phyloP scores from a whole-genome alignment of 2,888 invertebrate genomes.

The Geotrupes spiniger region DNA sequence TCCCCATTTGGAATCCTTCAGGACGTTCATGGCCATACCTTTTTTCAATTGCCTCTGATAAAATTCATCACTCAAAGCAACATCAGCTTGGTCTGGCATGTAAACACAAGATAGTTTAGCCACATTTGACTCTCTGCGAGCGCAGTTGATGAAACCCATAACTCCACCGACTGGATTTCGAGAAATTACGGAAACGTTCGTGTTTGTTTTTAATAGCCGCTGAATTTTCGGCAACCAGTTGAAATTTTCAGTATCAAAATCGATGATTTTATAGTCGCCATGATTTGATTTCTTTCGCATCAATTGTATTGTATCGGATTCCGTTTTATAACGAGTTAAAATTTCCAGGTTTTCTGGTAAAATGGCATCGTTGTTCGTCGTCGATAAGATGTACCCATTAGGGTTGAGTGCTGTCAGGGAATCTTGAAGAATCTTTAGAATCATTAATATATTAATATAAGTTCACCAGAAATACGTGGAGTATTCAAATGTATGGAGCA shows the following conservation, averaged over 20 bases:
- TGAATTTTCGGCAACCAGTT: conserved; percentile 6
- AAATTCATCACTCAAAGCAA: conserved; percentile 12
- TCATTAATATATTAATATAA: too few relatives aligned
- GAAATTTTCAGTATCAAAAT: neutral
- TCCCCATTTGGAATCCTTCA: conserved; percentile 20
- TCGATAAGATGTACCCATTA: conserved; percentile 9
- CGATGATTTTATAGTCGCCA: too few relatives aligned
- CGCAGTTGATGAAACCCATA: conserved; percentile 81
- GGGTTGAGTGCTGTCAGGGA: conserved; percentile 5
- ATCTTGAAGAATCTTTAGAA: too few relatives aligned
- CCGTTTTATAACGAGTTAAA: neutral
- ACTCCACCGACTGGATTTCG: conserved; percentile 69
- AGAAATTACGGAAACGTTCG: neutral
- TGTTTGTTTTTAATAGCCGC: neutral
- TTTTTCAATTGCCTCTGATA: conserved; percentile 17
- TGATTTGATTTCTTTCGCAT: too few relatives aligned
- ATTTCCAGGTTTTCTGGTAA: neutral
- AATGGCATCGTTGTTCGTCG: neutral
- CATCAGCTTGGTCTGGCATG: conserved; percentile 54
- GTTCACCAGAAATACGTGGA: too few relatives aligned
- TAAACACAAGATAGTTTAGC: conserved; percentile 59
- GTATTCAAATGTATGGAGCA: too few relatives aligned
- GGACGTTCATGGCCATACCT: conserved; percentile 21
- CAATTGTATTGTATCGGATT: neutral
- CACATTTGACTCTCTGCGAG: conserved; percentile 64